These are phyloP conservation scores for Theonella swinhoei DNA, from an alignment of 37 sponge, comb jelly and placozoan genomes.

Conservation along the genomic window DNA sequence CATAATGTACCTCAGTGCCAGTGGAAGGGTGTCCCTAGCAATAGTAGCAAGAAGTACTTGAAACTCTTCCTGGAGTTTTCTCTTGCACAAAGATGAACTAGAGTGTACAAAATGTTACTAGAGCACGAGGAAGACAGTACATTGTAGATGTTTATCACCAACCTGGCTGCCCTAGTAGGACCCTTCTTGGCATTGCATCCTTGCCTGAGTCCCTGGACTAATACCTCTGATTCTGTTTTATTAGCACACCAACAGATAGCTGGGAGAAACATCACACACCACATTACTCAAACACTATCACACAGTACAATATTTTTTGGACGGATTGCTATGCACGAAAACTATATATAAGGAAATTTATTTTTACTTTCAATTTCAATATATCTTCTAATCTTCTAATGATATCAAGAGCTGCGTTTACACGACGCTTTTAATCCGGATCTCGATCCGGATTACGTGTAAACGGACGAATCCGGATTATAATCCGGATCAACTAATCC, in stretches of 20 bases:
- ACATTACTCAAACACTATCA: no score
- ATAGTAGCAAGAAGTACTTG: slow-evolving; percentile 1
- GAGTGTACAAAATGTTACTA: no score
- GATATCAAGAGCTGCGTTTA: no score
- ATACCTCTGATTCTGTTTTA: slow-evolving; percentile 47
- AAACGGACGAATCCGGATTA: no score
- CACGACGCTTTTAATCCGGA: no score
- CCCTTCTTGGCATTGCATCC: slow-evolving; percentile 41
- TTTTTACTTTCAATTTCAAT: no score
- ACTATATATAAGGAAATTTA: no score
- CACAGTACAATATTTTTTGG: no score
- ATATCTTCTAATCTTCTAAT: no score
- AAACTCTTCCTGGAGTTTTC: slow-evolving; percentile 58
- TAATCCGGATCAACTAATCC: no score
- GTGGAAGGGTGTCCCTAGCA: slow-evolving; percentile 24
- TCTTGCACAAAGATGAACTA: slow-evolving; percentile 74
- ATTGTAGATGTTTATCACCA: neutral
- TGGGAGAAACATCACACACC: neutral
- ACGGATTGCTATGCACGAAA: no score
- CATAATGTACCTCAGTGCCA: slow-evolving; percentile 36
- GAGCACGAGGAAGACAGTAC: neutral
- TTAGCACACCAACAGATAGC: slow-evolving; percentile 60
- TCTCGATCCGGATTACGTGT: no score
- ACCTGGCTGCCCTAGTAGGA: slow-evolving; percentile 46
- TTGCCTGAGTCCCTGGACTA: slow-evolving; percentile 75